Conservation (phyloP, 1,140 invertebrate species). For the Notospermus geniculatus region DNA sequence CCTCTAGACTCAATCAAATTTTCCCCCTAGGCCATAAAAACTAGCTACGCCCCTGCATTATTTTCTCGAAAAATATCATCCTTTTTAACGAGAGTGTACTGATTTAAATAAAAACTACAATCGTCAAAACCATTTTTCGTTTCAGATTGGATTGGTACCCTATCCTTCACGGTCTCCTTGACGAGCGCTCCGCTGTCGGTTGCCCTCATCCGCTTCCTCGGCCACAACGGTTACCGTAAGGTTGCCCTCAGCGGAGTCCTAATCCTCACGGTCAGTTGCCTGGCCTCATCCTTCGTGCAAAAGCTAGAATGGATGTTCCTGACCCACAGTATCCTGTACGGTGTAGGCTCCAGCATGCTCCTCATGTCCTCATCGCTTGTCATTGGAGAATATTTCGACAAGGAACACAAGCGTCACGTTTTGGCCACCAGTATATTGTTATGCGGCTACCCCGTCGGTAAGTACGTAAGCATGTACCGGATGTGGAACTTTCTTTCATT, state of each 20-base stretch:
- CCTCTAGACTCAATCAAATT: too few relatives aligned
- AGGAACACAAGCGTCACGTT: conserved; percentile 30
- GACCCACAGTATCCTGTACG: conserved; percentile 30
- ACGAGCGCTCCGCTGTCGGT: conserved; percentile 22
- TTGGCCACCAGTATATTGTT: conserved; percentile 29
- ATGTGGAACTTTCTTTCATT: not conserved
- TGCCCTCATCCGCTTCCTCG: conserved; percentile 20
- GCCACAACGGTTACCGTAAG: conserved; percentile 20
- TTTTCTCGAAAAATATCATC: too few relatives aligned
- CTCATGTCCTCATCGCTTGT: conserved; percentile 28
- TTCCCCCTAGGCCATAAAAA: too few relatives aligned
- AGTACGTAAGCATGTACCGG: not conserved
- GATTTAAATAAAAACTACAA: too few relatives aligned
- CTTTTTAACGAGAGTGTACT: too few relatives aligned
- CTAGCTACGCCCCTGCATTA: too few relatives aligned
- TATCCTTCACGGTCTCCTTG: conserved; percentile 27
- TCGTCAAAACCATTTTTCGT: not conserved
- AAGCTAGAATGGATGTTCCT: conserved; percentile 28
- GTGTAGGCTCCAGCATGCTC: conserved; percentile 28
- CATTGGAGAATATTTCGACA: conserved; percentile 34
- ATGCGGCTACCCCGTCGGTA: conserved; percentile 28
- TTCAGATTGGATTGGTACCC: conserved; percentile 30
- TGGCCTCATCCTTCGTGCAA: conserved; percentile 24
- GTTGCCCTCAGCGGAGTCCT: conserved; percentile 19
- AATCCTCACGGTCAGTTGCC: conserved; percentile 19